Evolutionary conservation across 2,797 vertebrate genomes (phyloP), one percentile per base, ranked within the genome.

Genomic region (Sebastolobus altivelis): DNA sequence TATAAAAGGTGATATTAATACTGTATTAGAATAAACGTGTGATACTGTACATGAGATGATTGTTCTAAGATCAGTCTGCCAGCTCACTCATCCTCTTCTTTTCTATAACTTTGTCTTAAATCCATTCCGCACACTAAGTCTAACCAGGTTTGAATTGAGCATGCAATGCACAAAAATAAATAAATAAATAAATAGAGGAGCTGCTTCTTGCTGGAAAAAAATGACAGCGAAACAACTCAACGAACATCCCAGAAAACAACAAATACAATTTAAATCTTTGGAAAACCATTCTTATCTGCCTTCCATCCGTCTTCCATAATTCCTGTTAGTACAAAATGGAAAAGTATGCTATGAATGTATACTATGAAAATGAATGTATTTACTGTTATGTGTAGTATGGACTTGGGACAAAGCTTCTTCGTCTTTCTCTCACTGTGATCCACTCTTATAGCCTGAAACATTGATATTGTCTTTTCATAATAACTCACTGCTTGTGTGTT

Each of bases 401-500:
- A 49, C 46, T 49, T 8, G 43, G 43, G 40, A 43, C 14, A 43
- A 43, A 16, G 43, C 14, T 46, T 46, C 43, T 18, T 18, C 16
- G 6, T 22, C 4, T 16, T 22, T 11, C 8, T 67, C 14, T 76
- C 20, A 2, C 22, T 20, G 2, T n/a, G 46, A 49, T 49, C 20
- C 20, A 20, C 49, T 52, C 9, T 52, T 1, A n/a, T n/a, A 52
- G 16, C 46, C 49, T 52, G 18, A n/a, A 52, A 54, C 37, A 0
- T 2, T 63, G 12, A 49, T 27, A 6, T 22, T 35, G 14, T 63
- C 20, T 40, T 5, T 14, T 27, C 25, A 33, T 81, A 5, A 65
- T 2, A 0, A 58, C 31, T 84, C 16, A 56, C 67, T 80, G 8
- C 46, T 4, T 80, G 62, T 83, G 29, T 81, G 29, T 81, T 71